Conservation (phyloP, 2,888 invertebrate species). For the Diabrotica balteata region DNA sequence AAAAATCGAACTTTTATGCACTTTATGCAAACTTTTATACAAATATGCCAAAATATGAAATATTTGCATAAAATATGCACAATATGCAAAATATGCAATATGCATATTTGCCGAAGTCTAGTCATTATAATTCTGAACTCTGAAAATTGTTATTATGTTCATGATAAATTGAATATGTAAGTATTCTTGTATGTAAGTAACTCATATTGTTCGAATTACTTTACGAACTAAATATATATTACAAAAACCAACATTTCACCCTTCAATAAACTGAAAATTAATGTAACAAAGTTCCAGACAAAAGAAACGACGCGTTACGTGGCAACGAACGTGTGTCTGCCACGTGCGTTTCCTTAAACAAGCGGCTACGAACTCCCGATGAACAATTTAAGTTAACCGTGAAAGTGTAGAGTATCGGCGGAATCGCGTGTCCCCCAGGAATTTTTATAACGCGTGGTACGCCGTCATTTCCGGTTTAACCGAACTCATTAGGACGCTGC, state of each 20-base stretch:
- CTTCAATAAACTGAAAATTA: too few species aligned
- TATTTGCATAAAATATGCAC: too few species aligned
- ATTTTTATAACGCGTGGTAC: background rate
- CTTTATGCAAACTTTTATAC: too few species aligned
- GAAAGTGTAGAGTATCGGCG: background rate
- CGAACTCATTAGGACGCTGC: conserved; percentile 1
- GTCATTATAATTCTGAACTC: too few species aligned
- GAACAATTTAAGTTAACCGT: conserved; percentile 2
- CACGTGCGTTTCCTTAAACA: conserved; percentile 6
- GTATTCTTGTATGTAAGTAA: too few species aligned
- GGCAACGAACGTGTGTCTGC: background rate
- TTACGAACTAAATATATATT: background rate
- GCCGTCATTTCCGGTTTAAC: background rate
- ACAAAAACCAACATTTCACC: background rate
- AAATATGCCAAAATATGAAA: too few species aligned
- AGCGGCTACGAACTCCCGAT: background rate
- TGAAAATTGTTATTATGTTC: too few species aligned
- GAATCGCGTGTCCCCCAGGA: background rate
- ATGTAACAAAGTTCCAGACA: background rate
- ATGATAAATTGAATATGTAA: too few species aligned
- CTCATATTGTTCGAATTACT: too few species aligned
- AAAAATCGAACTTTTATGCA: too few species aligned
- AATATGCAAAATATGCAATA: too few species aligned
- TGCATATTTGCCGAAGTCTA: too few species aligned
- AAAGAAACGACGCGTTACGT: background rate